Evolutionary conservation across 1,140 invertebrate genomes (phyloP), one percentile per base, ranked within the genome.

Genomic region (Pseudomyrmex concolor): DNA sequence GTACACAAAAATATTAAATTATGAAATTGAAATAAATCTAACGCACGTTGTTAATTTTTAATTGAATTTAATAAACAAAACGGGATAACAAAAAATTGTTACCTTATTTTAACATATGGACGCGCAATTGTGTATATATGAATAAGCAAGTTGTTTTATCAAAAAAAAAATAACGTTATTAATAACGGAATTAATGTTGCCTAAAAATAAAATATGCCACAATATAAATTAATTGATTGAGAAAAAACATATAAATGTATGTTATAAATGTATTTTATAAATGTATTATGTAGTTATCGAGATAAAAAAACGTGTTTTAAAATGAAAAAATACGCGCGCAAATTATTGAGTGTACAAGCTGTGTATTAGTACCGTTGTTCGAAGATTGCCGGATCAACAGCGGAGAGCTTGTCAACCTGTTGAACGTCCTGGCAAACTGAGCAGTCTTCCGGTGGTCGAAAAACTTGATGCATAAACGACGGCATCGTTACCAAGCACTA

Each of bases 361-460:
- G 10, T 13, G 60, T 60, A 51, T 59, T 7, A 48, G 62, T 91
- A 96, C 95, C 94, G 94, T 57, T 95, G 89, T 89, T 97, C 96
- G 90, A 98, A 98, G 25, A 95, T 91, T 10, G 94, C 91, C 0
- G 96, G 94, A 8, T 96, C 95, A 43, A 97, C 95, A 82, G 96
- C 95, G 0, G 94, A 89, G 0, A 98, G 92, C 83, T 96, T 95
- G 50, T 95, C 94, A 45, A 97, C 95, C 90, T 95, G 91, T 76
- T 94, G 92, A 45, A 98, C 91, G 85, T 95, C 95, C 50, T 89
- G 83, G 90, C 97, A 98, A 91, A 98, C 96, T 13, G 95, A 95
- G 92, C 97, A 98, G 86, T 96, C 95, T 91, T 97, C 96, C 0
- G 97, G 96, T 3, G 97, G 96, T 1, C 97, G 95, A 89, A 97